Evolutionary conservation across 2,888 invertebrate genomes (phyloP).

Genomic region (Drosophila glabriapex): DNA sequence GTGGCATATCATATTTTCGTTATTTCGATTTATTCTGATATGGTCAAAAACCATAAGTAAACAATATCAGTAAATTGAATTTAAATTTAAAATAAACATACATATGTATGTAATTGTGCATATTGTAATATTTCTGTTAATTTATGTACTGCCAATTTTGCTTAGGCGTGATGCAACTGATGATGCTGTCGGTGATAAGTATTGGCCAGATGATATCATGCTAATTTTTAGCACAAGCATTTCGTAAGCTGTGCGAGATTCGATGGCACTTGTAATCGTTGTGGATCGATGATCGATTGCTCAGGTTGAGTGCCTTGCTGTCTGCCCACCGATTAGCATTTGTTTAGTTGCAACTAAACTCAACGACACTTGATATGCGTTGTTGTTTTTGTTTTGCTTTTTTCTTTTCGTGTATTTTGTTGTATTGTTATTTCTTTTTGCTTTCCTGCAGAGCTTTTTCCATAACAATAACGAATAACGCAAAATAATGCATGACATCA

Average conservation of each 20-base stretch:
- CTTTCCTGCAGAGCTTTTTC: conserved; percentile 57
- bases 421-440: conserved; percentile 34
- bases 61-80: conserved; percentile 17
- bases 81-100: conserved; percentile 17
- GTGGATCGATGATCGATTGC: background rate
- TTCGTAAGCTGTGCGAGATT: conserved; percentile 37
- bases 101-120: conserved; percentile 1
- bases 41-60: conserved; percentile 8
- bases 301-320: conserved; percentile 30
- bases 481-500: conserved; percentile 79
- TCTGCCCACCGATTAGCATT: conserved; percentile 46
- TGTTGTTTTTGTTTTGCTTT: conserved; percentile 34
- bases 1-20: background rate
- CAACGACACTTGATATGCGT: conserved; percentile 47
- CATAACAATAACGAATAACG: conserved; percentile 67
- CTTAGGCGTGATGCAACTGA: conserved; percentile 46
- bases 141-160: conserved; percentile 30
- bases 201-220: conserved; percentile 69
- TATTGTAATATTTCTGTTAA: conserved; percentile 33
- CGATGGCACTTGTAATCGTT: conserved; percentile 36
- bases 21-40: conserved; percentile 7
- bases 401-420: conserved; percentile 48
- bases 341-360: conserved; percentile 29
- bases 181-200: conserved; percentile 30
- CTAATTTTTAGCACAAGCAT: conserved; percentile 59